Conservation (phyloP, 1,140 invertebrate genomes). For the Listronotus oregonensis region DNA sequence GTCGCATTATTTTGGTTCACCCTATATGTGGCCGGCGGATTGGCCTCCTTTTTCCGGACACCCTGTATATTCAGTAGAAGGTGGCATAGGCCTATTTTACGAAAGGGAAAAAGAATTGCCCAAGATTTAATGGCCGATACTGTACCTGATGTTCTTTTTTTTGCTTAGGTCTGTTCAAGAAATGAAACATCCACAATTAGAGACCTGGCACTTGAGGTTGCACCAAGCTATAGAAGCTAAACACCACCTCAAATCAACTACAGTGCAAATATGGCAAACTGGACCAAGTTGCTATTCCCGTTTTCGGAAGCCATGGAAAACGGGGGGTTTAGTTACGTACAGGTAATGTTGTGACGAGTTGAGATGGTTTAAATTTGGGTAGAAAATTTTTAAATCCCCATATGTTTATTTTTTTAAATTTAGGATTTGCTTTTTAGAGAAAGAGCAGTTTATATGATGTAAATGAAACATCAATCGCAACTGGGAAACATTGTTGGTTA, state of each 20-base stretch:
- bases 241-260: conserved; percentile 58
- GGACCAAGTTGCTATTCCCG: conserved; percentile 72
- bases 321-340: conserved; percentile 88
- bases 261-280: conserved; percentile 48
- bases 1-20: too few species aligned
- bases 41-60: too few species aligned
- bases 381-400: too few species aligned
- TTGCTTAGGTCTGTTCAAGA: conserved; percentile 61
- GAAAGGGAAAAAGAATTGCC: too few species aligned
- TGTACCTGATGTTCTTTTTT: too few species aligned
- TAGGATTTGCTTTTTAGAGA: conserved; percentile 16
- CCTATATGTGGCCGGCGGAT: too few species aligned
- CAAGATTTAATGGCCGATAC: too few species aligned
- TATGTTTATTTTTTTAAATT: too few species aligned
- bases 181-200: conserved; percentile 57
- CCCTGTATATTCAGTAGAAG: too few species aligned
- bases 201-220: conserved; percentile 59
- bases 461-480: conserved; percentile 51
- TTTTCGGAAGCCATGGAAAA: conserved; percentile 93
- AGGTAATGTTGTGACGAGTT: too few species aligned
- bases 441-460: conserved; percentile 11
- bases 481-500: conserved; percentile 59
- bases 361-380: too few species aligned
- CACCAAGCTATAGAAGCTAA: conserved; percentile 57
- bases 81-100: too few species aligned